Base-by-base conservation (phyloP, 1,140 invertebrate genomes). In the fruit fly (Drosophila melanogaster) region DNA sequence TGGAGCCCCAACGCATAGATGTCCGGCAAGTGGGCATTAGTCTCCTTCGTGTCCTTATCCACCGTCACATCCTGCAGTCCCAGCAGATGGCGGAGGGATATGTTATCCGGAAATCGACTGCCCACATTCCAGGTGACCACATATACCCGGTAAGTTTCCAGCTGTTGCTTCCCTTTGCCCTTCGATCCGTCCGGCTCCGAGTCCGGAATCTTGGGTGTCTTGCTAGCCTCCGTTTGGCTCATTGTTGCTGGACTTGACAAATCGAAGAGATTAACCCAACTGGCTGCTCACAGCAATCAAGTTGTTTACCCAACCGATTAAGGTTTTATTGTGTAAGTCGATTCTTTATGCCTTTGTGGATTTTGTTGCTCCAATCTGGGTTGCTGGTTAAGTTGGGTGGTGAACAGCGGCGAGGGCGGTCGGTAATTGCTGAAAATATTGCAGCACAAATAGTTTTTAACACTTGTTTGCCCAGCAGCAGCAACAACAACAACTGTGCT, bases 51-150 rank as follows among this genome's bases (percentile, higher is more conserved):
- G 3, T 30, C 30, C 30, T 30, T 10, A 3, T 30, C 30, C 30
- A 30, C 7, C 8, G 17, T 24, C 92, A 69, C 92, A 58, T 94
- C 92, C 51, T 93, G 93, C 59, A 97, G 92, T 49, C 95, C 95
- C 41, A 98, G 92, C 26, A 97, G 92, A 46, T 94, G 93, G 61
- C 94, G 93, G 1, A 97, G 92, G 94, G 94, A 92, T 95, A 94
- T 73, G 94, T 94, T 91, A 14, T 92, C 92, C 4, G 96, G 96
- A 77, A 93, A 94, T 76, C 94, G 95, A 17, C 96, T 96, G 22
- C 96, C 96, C 46, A 97, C 96, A 94, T 97, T 98, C 94, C 96
- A 98, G 24, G 97, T 97, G 24, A 96, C 94, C 73, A 96, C 94
- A 90, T 96, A 96, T 58, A 96, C 93, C 2, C 83, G 67, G 50